Evolutionary conservation across 1,140 invertebrate genomes (phyloP), one percentile per base, ranked within the genome.

Genomic region (Scaptomyza pallida): DNA sequence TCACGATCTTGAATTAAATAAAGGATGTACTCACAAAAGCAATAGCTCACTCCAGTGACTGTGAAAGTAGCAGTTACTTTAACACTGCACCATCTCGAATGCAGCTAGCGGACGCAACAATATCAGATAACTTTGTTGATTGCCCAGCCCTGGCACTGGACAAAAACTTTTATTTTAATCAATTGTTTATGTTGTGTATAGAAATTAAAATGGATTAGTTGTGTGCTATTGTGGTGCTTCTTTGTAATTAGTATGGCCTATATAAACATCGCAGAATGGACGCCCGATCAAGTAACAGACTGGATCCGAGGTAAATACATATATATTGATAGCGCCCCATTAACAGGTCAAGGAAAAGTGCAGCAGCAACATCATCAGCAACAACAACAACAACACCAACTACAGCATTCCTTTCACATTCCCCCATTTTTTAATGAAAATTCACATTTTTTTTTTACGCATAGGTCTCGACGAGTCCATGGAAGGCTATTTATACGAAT

Each of bases 261-360:
- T 92, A 95, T 97, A 80, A 97, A 97, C 92, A 95, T 98, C 74
- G 95, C 94, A 65, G 96, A 97, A 93, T 98, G 97, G 97, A 95
- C 95, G 72, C 95, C 96, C n/a, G 96, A 97, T 83, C 96, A 98
- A 94, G 97, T 98, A 59, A 96, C 95, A 68, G 97, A 98, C 90
- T 98, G 97, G 97, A 92, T 98, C 64, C 95, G 96, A 95, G 97
- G 97, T 95, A 93, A 83, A 64, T 50, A 43, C 30, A 48, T 59
- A n/a, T n/a, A n/a, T n/a, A n/a, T 17, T 59, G 21, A 57, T 30
- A 44, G 44, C 54, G 47, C 23, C 61, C n/a, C 48, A 37, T 74
- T 77, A 74, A 74, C 72, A 86, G 81, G 81, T 85, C 81, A 85
- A 85, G 81, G 80, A 82, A 82, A 85, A 86, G 70, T 86, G 81